A percentile compares a stretch with the other conserved stretches of the same genome.
Evolutionary conservation across 23 tunicate genomes (phyloP).

Genomic region (Ciona savignyi): DNA sequence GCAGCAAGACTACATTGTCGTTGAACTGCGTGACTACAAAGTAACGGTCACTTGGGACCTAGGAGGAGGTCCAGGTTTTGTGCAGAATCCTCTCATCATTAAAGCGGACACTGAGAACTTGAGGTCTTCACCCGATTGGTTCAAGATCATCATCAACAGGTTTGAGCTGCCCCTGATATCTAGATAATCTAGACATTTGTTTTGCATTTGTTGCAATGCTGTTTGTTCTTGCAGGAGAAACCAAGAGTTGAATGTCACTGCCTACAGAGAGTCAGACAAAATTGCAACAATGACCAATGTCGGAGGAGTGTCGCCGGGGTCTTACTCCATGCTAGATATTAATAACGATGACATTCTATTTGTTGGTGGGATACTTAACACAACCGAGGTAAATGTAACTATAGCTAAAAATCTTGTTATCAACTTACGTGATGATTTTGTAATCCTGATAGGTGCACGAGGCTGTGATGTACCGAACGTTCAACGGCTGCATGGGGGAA

Average conservation of each 20-base stretch:
- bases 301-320: conserved; percentile 32
- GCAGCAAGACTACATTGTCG: conserved; percentile 67
- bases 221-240: conserved; percentile 43
- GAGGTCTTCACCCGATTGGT: conserved; percentile 30
- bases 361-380: conserved; percentile 53
- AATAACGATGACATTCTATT: conserved; percentile 35
- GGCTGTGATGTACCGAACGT: conserved; percentile 24
- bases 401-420: background rate
- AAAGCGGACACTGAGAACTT: background rate
- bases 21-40: conserved; percentile 29
- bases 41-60: conserved; percentile 72
- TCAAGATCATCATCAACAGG: conserved; percentile 47
- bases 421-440: background rate
- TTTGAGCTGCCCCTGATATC: conserved; percentile 4
- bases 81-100: conserved; percentile 41
- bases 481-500: conserved; percentile 86
- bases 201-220: background rate
- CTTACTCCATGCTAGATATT: conserved; percentile 37
- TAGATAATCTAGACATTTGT: background rate
- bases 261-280: conserved; percentile 25
- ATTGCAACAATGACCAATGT: conserved; percentile 9
- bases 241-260: conserved; percentile 43
- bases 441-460: conserved; percentile 8
- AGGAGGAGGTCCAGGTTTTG: conserved; percentile 62
- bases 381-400: conserved; percentile 17